phyloP scores from a whole-genome alignment of 2,113 vertebrate genomes.

The Sinocyclocheilus anshuiensis region DNA sequence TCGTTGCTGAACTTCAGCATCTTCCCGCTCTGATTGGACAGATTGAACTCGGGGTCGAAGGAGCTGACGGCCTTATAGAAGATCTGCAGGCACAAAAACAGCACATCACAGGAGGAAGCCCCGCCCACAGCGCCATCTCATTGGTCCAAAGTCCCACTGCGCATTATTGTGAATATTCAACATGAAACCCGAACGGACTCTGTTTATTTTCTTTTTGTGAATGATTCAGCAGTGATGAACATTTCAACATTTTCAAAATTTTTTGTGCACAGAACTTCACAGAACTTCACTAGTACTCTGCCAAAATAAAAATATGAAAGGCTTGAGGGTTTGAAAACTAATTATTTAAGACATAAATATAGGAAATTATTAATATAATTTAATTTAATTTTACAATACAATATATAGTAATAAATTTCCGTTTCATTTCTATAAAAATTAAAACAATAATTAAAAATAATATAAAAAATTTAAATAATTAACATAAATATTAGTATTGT shows the following conservation, averaged over 20 bases:
- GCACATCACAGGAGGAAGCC: neutral
- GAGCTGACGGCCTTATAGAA: slow-evolving; percentile 97
- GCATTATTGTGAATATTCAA: too few species aligned
- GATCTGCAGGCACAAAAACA: slow-evolving; percentile 74
- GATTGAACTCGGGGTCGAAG: slow-evolving; percentile 94
- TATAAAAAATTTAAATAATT: neutral
- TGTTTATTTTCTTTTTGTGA: neutral
- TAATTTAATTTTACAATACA: neutral
- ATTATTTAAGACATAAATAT: neutral
- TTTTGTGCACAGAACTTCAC: neutral
- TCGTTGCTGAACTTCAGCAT: slow-evolving; percentile 93
- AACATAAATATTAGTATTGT: too few species aligned
- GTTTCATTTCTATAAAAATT: neutral
- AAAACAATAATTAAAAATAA: neutral
- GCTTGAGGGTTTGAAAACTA: neutral
- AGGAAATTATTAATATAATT: neutral
- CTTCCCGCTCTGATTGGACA: slow-evolving; percentile 94
- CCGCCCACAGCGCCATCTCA: neutral
- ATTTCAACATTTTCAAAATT: too few species aligned
- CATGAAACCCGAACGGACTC: neutral
- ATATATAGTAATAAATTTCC: neutral
- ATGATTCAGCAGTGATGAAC: neutral
- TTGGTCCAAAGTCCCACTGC: neutral
- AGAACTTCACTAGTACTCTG: neutral
- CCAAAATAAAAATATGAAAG: neutral